These are phyloP conservation scores for Melolontha melolontha DNA, from an alignment of 2,888 invertebrate species.

Conservation along the genomic window DNA sequence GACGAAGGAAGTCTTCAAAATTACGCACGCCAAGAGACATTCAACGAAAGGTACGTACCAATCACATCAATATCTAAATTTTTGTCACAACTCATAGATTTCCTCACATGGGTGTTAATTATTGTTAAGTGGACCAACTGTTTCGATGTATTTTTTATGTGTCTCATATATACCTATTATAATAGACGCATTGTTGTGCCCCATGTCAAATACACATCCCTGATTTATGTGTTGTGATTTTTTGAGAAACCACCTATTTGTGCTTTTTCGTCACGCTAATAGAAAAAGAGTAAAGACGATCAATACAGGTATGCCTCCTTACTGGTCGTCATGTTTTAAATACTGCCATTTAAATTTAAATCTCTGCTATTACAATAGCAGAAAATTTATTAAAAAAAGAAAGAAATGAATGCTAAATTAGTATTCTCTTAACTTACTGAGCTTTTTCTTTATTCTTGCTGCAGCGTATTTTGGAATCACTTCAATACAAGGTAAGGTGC, in stretches of 20 bases:
- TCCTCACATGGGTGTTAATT: slow-evolving; percentile 72
- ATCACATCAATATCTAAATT: slow-evolving; percentile 1
- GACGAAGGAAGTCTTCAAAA: slow-evolving; percentile 98
- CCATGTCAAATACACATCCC: slow-evolving; percentile 75
- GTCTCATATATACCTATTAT: slow-evolving; percentile 59
- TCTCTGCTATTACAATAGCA: background rate
- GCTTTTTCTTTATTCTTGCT: slow-evolving; percentile 71
- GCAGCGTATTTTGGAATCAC: slow-evolving; percentile 99
- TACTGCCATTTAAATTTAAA: background rate
- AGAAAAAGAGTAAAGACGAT: background rate
- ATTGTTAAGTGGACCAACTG: slow-evolving; percentile 58
- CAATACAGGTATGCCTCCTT: no score
- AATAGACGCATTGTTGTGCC: slow-evolving; percentile 83
- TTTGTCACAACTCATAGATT: slow-evolving; percentile 43
- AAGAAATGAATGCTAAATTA: slow-evolving; percentile 19
- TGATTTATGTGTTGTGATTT: slow-evolving; percentile 59
- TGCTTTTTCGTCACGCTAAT: slow-evolving; percentile 49
- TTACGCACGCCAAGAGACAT: slow-evolving; percentile 94
- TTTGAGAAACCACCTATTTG: slow-evolving; percentile 53
- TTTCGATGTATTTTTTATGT: slow-evolving; percentile 57
- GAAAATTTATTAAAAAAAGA: background rate
- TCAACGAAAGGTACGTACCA: slow-evolving; percentile 91
- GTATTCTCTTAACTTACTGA: slow-evolving; percentile 25
- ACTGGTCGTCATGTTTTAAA: no score
- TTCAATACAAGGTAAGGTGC: slow-evolving; percentile 97